Conservation (phyloP, 2,113 vertebrate species). For the Excalfactoria chinensis region DNA sequence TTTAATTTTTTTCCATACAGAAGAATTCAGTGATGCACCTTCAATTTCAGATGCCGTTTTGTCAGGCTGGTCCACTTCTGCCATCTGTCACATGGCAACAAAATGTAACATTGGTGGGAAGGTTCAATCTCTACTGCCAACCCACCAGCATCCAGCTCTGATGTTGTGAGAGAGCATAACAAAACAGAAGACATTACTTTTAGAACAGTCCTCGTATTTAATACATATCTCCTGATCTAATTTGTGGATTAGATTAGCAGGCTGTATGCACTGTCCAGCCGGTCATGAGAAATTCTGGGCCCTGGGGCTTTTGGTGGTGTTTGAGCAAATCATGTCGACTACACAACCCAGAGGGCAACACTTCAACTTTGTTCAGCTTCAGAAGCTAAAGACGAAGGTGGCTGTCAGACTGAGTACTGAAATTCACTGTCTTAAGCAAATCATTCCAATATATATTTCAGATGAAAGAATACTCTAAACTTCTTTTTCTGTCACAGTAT, state of each 20-base stretch:
- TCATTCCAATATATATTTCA: not conserved
- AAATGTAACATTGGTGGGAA: too few species aligned
- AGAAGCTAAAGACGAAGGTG: constrained; percentile 34
- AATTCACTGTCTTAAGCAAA: constrained; percentile 27
- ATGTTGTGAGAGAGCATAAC: too few species aligned
- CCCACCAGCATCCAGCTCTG: too few species aligned
- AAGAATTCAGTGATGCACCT: too few species aligned
- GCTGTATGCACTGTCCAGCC: not conserved
- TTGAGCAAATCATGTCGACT: constrained; percentile 38
- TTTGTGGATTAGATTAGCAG: not conserved
- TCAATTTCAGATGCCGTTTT: too few species aligned
- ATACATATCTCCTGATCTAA: not conserved
- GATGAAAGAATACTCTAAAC: not conserved
- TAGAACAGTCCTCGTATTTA: not conserved
- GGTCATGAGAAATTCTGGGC: not conserved
- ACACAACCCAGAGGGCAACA: constrained; percentile 47
- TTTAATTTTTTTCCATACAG: too few species aligned
- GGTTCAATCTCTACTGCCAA: too few species aligned
- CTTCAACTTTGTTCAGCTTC: constrained; percentile 47
- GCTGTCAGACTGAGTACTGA: constrained; percentile 36
- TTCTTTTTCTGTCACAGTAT: constrained; percentile 11
- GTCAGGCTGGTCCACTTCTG: too few species aligned
- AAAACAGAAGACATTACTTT: too few species aligned
- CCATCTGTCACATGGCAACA: too few species aligned
- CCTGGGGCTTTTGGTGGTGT: constrained; percentile 26